Evolutionary conservation across 2,888 invertebrate genomes (phyloP).

Genomic region (Nemotelus nigrinus): DNA sequence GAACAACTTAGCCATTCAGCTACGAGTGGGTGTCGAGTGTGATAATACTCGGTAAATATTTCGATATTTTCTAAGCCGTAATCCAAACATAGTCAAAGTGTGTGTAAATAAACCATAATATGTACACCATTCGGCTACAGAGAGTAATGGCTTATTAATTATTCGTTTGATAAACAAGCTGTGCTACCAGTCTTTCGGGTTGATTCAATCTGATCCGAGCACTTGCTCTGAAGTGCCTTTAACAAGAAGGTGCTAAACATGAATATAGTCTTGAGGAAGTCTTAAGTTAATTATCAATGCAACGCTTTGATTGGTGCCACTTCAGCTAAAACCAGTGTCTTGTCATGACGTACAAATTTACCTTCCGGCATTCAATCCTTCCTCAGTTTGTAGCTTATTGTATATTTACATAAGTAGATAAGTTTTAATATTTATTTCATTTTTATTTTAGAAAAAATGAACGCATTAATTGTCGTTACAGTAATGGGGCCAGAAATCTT

Average conservation of each 20-base stretch:
- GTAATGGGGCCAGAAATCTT: too few species aligned
- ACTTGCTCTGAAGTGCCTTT: background rate
- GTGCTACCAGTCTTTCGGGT: constrained; percentile 42
- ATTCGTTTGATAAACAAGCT: constrained; percentile 16
- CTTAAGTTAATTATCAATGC: background rate
- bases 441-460: too few species aligned
- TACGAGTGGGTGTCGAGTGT: constrained; percentile 3
- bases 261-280: constrained; percentile 7
- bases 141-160: constrained; percentile 34
- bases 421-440: too few species aligned
- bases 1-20: constrained; percentile 35
- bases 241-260: background rate
- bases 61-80: constrained; percentile 33
- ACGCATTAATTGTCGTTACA: too few species aligned
- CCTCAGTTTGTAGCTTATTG: too few species aligned
- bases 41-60: background rate
- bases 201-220: constrained; percentile 8
- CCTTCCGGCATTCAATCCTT: too few species aligned
- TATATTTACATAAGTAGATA: too few species aligned
- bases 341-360: constrained; percentile 29
- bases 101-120: constrained; percentile 35
- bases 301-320: constrained; percentile 18
- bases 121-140: constrained; percentile 3
- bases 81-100: constrained; percentile 32
- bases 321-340: constrained; percentile 27